These are phyloP conservation scores for Ptychodera flava DNA, from an alignment of 35 echinoderm and acorn worm species.

Conservation along the genomic window DNA sequence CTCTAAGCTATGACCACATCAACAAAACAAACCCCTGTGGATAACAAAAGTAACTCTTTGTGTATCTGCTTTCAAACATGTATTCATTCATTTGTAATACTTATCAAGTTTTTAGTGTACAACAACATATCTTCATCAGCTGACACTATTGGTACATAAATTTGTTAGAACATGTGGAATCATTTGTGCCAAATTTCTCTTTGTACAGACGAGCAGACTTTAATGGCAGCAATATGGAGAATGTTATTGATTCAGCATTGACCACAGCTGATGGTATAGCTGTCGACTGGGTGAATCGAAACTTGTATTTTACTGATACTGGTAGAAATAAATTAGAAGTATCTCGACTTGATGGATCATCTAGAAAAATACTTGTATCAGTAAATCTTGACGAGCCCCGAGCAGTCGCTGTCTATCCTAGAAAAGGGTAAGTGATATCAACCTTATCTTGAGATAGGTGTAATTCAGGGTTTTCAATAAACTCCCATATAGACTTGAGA, in stretches of 20 bases:
- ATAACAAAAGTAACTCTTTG: no score
- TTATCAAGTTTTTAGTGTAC: no score
- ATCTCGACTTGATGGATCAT: constrained; percentile 62
- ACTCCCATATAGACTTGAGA: no score
- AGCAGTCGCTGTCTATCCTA: constrained; percentile 68
- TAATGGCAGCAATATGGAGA: constrained; percentile 55
- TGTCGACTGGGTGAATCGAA: constrained; percentile 81
- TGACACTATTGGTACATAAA: no score
- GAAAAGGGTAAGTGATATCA: constrained; percentile 60
- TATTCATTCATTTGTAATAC: no score
- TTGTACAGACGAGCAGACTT: constrained; percentile 63
- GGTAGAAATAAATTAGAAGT: constrained; percentile 71
- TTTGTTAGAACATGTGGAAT: no score
- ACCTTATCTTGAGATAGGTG: neutral
- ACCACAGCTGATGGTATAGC: constrained; percentile 65
- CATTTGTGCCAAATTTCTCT: no score
- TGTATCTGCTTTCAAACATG: no score
- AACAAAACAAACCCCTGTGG: no score
- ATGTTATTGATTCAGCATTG: constrained; percentile 26
- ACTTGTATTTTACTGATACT: constrained; percentile 84
- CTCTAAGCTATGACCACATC: no score
- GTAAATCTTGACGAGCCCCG: constrained; percentile 66
- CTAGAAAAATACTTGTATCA: constrained; percentile 60
- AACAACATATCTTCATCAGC: no score
- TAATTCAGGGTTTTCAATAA: neutral